These are phyloP conservation scores for Paramormyrops kingsleyae DNA, from an alignment of 2,113 vertebrate species.

Conservation along the genomic window DNA sequence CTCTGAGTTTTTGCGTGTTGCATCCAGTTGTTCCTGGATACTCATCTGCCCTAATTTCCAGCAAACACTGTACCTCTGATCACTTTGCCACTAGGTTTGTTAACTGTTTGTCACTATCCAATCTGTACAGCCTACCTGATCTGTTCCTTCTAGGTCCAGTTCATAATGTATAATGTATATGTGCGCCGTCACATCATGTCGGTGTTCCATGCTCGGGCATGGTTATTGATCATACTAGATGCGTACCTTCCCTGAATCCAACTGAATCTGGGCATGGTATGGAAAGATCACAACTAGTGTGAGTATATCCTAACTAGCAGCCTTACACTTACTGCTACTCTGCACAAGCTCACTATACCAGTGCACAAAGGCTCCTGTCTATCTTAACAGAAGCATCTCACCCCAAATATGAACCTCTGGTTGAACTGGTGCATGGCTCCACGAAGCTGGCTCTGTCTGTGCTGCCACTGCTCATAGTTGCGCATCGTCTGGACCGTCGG, in stretches of 20 bases:
- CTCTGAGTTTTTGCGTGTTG: neutral
- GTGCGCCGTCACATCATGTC: neutral
- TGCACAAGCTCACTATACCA: neutral
- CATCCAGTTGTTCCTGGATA: neutral
- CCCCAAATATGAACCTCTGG: conserved; percentile 95
- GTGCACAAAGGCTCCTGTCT: neutral
- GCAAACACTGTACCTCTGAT: neutral
- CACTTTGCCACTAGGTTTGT: neutral
- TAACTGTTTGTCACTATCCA: neutral
- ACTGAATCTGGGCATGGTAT: neutral
- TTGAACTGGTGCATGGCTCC: conserved; percentile 99
- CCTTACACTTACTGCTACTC: neutral
- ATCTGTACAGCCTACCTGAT: neutral
- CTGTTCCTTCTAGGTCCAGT: neutral
- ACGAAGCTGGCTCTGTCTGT: conserved; percentile 89
- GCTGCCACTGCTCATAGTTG: conserved; percentile 96
- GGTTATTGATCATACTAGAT: neutral
- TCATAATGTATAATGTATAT: neutral
- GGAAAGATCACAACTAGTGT: neutral
- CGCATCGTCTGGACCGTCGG: conserved; percentile 89
- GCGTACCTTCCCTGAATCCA: neutral
- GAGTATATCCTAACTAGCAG: neutral
- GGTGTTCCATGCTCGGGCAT: neutral
- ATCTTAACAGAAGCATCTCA: conserved; percentile 48
- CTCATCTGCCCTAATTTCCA: neutral